Percentiles rank a stretch among this genome's conserved stretches.
phyloP scores from a whole-genome alignment of 2,888 invertebrate genomes.

The Hyppa rectilinea region DNA sequence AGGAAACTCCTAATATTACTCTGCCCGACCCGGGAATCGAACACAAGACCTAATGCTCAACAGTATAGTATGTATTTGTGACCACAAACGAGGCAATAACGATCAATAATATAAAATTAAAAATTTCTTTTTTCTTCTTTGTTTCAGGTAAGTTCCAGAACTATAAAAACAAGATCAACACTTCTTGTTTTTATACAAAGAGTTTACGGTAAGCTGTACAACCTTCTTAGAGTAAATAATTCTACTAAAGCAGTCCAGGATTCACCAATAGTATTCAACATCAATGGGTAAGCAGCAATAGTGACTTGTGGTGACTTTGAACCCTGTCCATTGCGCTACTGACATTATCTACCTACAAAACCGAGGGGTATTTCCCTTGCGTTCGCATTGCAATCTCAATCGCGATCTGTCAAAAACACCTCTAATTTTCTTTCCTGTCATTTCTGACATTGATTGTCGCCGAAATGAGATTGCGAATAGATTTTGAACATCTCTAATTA shows the following conservation, averaged over 20 bases:
- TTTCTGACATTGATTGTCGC: background rate
- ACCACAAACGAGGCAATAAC: too few relatives aligned
- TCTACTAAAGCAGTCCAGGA: background rate
- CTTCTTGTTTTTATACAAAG: too few relatives aligned
- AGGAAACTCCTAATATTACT: too few relatives aligned
- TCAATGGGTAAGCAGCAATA: background rate
- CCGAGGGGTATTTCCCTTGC: background rate
- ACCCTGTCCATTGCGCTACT: background rate
- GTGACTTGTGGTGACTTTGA: background rate
- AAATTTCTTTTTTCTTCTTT: slow-evolving; percentile 6
- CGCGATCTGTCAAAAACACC: background rate
- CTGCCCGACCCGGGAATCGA: too few relatives aligned
- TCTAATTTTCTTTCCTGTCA: background rate
- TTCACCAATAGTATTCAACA: background rate
- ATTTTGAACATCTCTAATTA: background rate
- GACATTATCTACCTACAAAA: background rate
- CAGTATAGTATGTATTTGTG: too few relatives aligned
- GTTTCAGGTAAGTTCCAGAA: slow-evolving; percentile 56
- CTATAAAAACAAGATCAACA: background rate
- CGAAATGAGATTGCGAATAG: background rate
- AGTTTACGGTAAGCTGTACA: background rate
- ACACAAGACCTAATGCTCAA: too few relatives aligned
- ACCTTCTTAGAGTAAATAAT: background rate
- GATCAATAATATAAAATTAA: background rate
- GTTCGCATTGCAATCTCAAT: background rate